These are phyloP conservation scores for Nomada ferruginata DNA, from an alignment of 2,888 invertebrate species.

Conservation along the genomic window DNA sequence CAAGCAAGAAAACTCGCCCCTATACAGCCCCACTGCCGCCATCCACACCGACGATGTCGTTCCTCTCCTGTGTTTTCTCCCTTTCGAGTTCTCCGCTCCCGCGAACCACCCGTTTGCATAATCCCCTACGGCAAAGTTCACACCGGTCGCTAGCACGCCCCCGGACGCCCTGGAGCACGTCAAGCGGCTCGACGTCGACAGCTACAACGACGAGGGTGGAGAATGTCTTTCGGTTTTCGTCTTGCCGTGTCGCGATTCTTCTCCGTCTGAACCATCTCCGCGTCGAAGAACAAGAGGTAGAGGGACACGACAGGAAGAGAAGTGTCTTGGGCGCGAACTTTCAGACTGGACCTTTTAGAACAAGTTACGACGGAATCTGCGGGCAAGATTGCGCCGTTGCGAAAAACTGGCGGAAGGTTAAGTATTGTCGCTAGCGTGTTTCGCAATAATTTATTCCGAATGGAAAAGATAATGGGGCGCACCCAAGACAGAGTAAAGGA, in stretches of 20 bases:
- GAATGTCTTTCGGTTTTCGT: conserved; percentile 50
- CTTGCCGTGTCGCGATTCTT: conserved; percentile 38
- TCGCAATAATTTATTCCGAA: too few species aligned
- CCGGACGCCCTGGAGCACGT: conserved; percentile 58
- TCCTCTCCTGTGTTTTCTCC: conserved; percentile 58
- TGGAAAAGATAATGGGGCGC: too few species aligned
- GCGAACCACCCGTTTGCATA: conserved; percentile 77
- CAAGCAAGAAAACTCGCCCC: conserved; percentile 74
- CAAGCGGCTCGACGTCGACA: conserved; percentile 62
- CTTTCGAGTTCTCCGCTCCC: conserved; percentile 58
- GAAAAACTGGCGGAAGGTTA: too few species aligned
- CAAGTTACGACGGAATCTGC: conserved; percentile 42
- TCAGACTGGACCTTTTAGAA: conserved; percentile 30
- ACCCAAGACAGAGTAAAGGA: too few species aligned
- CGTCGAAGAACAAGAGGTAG: conserved; percentile 21
- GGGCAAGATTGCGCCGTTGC: neutral
- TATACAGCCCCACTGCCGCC: conserved; percentile 45
- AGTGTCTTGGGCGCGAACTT: conserved; percentile 38
- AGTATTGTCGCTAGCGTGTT: too few species aligned
- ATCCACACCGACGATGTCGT: conserved; percentile 49
- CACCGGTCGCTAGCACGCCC: conserved; percentile 74
- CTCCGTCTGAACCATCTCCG: conserved; percentile 1
- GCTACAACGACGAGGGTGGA: conserved; percentile 46
- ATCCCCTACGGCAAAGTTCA: conserved; percentile 79
- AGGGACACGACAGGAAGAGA: conserved; percentile 6